phyloP scores from a whole-genome alignment of 2,888 invertebrate species.

The Polietes domitor region DNA sequence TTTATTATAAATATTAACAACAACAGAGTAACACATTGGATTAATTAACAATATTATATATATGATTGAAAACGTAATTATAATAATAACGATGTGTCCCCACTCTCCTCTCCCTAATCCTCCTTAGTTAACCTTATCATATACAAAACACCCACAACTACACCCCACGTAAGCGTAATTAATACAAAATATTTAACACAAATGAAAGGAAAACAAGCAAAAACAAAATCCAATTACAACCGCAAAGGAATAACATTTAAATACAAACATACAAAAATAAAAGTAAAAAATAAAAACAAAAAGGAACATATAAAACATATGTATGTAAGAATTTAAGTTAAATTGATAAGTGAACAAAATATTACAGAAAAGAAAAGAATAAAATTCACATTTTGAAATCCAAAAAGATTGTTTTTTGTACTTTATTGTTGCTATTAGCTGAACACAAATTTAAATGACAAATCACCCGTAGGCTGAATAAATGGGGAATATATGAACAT shows the following conservation, averaged over 20 bases:
- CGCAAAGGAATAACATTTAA: slow-evolving; percentile 28
- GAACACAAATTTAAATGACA: too few relatives aligned
- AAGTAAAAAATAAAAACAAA: slow-evolving; percentile 37
- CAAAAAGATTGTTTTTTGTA: slow-evolving; percentile 45
- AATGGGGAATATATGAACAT: too few relatives aligned
- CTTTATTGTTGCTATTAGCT: background rate
- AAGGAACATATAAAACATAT: slow-evolving; percentile 49
- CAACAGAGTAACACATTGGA: background rate
- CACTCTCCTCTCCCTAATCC: slow-evolving; percentile 10
- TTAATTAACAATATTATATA: slow-evolving; percentile 26
- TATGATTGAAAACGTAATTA: slow-evolving; percentile 27
- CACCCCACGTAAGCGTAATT: slow-evolving; percentile 52
- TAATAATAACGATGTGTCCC: background rate
- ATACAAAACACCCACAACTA: slow-evolving; percentile 25
- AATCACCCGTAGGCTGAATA: too few relatives aligned
- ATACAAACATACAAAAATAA: slow-evolving; percentile 27
- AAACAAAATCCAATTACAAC: slow-evolving; percentile 52
- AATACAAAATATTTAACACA: slow-evolving; percentile 45
- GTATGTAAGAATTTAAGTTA: slow-evolving; percentile 63
- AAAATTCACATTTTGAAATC: slow-evolving; percentile 73
- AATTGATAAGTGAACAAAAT: slow-evolving; percentile 63
- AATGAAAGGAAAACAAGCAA: slow-evolving; percentile 1
- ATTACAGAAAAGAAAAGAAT: slow-evolving; percentile 69
- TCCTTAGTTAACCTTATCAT: slow-evolving; percentile 55
- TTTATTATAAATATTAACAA: slow-evolving; percentile 40